phyloP scores from a whole-genome alignment of 2,113 vertebrate genomes.

The Tretioscincus oriximinensis region DNA sequence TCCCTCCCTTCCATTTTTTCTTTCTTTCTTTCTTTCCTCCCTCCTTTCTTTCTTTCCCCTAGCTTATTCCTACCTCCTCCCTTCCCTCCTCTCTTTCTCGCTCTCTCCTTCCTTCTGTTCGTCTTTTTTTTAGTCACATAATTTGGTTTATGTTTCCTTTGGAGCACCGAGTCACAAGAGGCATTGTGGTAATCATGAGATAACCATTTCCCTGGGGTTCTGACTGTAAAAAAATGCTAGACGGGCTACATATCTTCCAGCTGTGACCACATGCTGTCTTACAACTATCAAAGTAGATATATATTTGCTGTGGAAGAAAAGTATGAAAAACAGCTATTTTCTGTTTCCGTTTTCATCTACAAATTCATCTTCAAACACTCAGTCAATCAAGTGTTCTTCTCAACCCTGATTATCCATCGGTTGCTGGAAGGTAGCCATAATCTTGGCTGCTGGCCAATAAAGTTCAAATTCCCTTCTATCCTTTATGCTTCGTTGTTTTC shows the following conservation, averaged over 20 bases:
- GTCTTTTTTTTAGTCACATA: conserved; percentile 42
- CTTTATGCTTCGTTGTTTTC: too few relatives aligned
- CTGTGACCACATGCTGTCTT: not conserved
- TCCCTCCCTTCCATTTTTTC: too few relatives aligned
- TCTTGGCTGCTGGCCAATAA: not conserved
- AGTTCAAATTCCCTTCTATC: too few relatives aligned
- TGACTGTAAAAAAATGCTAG: accelerated
- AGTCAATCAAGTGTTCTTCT: not conserved
- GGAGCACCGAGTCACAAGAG: not conserved
- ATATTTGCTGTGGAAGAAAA: not conserved
- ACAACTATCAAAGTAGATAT: not conserved
- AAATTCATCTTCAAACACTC: not conserved
- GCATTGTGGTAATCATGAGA: not conserved
- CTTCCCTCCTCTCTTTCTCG: too few relatives aligned
- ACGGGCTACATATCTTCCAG: accelerated
- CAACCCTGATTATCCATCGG: not conserved
- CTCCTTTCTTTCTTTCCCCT: too few relatives aligned
- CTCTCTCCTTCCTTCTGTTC: not conserved
- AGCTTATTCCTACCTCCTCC: too few relatives aligned
- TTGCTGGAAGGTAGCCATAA: not conserved
- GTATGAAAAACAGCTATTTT: not conserved
- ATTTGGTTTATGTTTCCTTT: conserved; percentile 32
- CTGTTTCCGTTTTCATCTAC: not conserved
- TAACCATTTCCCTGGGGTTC: not conserved
- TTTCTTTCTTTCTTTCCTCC: too few relatives aligned